Percentiles rank a stretch among this genome's conserved stretches.
Evolutionary conservation across 2,113 vertebrate genomes (phyloP).

Genomic region (Turnix velox): DNA sequence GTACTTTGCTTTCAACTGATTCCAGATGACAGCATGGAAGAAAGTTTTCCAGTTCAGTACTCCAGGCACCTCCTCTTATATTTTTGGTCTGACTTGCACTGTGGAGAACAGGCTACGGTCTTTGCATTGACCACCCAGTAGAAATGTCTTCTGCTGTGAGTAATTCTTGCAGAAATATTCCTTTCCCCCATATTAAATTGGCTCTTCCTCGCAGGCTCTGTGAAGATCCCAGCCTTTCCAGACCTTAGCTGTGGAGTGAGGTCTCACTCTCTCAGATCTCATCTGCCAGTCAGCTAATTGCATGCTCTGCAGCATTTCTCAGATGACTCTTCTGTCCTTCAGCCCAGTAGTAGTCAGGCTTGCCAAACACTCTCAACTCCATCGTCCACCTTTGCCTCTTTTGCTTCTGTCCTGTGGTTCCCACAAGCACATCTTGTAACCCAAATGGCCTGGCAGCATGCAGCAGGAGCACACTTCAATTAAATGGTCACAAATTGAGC

Average conservation of each 20-base stretch:
- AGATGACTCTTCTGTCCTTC: neutral
- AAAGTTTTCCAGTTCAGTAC: neutral
- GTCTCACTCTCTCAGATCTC: neutral
- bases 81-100: neutral
- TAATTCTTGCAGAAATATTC: neutral
- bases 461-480: neutral
- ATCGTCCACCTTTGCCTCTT: neutral
- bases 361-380: neutral
- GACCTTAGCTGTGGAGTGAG: neutral
- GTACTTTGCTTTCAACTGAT: conserved; percentile 18
- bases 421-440: neutral
- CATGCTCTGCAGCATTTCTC: neutral
- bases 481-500: neutral
- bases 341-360: neutral
- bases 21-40: conserved; percentile 37
- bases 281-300: fast-evolving
- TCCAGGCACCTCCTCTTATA: neutral
- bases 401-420: neutral
- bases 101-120: neutral
- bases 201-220: neutral
- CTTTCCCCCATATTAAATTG: neutral
- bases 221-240: neutral
- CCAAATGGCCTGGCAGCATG: neutral
- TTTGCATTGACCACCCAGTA: neutral
- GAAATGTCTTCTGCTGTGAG: neutral